Conservation (phyloP, 2,888 invertebrate species). For the Rhabditoides inermis region DNA sequence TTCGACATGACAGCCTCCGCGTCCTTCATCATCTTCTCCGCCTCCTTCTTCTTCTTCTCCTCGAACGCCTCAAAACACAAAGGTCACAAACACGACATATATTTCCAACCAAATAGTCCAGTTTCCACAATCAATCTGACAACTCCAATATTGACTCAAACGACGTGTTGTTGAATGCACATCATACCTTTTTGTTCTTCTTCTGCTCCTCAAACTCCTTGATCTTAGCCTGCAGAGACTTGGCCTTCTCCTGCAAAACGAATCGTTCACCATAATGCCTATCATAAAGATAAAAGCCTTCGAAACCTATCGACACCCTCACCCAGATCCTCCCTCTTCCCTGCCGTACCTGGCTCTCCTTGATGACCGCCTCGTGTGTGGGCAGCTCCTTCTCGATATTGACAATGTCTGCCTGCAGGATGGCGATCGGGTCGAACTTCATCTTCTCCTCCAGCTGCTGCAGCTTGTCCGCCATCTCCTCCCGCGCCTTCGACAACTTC, state of each 20-base stretch:
- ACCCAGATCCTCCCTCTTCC: conserved; percentile 11
- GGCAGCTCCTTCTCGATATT: conserved; percentile 6
- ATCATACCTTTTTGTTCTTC: conserved; percentile 23
- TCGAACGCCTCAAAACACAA: conserved; percentile 14
- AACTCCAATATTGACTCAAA: no score
- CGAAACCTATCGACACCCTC: no score
- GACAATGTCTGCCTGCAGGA: conserved; percentile 4
- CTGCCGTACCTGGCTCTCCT: neutral
- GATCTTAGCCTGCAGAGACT: conserved; percentile 12
- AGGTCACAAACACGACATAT: no score
- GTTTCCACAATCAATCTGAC: no score
- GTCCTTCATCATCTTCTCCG: conserved; percentile 20
- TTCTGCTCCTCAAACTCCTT: conserved; percentile 20
- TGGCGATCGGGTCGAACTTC: conserved; percentile 1
- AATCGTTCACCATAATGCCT: no score
- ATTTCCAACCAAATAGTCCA: no score
- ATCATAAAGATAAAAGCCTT: no score
- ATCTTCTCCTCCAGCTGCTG: conserved; percentile 11
- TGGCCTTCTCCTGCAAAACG: no score
- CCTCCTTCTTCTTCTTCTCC: conserved; percentile 26
- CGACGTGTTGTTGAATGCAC: no score
- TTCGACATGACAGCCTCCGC: conserved; percentile 8
- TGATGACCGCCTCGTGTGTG: neutral
- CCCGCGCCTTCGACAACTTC: neutral
- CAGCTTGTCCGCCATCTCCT: conserved; percentile 4